Evolutionary conservation across 2,113 vertebrate species (phyloP).

Genomic region (Damaliscus lunatus): DNA sequence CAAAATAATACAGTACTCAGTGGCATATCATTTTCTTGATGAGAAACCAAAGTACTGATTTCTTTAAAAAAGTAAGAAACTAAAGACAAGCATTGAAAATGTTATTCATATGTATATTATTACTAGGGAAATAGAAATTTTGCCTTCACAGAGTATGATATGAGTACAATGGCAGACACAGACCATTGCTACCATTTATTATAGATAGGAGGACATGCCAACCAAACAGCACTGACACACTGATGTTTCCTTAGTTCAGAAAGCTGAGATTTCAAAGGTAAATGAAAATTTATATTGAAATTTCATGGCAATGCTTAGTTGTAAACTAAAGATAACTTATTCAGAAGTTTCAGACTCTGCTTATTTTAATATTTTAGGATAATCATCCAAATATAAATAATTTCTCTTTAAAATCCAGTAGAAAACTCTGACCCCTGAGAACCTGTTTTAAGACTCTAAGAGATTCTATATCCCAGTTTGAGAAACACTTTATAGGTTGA

Average conservation of each 20-base stretch:
- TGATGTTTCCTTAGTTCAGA: neutral
- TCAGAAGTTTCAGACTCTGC: neutral
- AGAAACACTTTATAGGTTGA: neutral
- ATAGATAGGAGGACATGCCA: neutral
- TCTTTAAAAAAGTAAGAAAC: conserved; percentile 21
- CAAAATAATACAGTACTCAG: neutral
- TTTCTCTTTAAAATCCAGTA: neutral
- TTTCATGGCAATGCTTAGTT: neutral
- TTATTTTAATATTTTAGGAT: conserved; percentile 2
- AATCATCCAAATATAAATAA: neutral
- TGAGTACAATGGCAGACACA: neutral
- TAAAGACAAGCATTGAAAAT: conserved; percentile 7
- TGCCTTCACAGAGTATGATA: neutral
- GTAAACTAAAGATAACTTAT: neutral
- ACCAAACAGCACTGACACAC: neutral
- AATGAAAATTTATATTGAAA: neutral
- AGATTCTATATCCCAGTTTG: neutral
- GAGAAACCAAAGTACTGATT: neutral
- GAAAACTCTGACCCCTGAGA: neutral
- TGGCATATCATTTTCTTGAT: conserved; percentile 5
- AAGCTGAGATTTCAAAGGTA: neutral
- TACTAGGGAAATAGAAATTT: neutral
- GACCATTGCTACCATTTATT: neutral
- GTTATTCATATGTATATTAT: neutral
- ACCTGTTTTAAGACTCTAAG: neutral